Conservation (phyloP, 2,888 invertebrate genomes). For the Ashinkailepas kermadecensis region DNA sequence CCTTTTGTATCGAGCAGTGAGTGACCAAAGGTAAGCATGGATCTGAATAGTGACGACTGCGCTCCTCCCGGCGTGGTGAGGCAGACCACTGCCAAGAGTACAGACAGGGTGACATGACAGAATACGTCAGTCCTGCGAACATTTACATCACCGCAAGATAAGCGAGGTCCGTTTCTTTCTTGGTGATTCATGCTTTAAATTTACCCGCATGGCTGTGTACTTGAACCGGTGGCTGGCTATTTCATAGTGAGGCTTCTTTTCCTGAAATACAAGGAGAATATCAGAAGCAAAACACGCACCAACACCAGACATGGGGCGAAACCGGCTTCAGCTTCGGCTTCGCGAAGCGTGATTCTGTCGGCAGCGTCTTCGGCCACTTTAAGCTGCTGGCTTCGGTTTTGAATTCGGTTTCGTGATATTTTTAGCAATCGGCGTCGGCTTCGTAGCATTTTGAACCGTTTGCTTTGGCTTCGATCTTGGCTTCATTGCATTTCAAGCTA, state of each 20-base stretch:
- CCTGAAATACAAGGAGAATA: background rate
- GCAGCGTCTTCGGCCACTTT: too few species aligned
- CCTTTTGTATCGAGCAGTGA: background rate
- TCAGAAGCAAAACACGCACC: background rate
- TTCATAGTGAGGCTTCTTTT: background rate
- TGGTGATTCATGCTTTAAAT: background rate
- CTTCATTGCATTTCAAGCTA: too few species aligned
- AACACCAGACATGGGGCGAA: too few species aligned
- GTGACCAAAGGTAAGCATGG: background rate
- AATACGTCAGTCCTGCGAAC: background rate
- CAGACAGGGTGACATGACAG: background rate
- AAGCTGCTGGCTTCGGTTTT: too few species aligned
- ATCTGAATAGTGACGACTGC: background rate
- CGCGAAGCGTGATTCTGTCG: too few species aligned
- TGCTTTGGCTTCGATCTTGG: too few species aligned
- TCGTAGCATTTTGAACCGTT: too few species aligned
- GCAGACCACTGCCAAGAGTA: background rate
- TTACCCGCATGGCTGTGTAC: background rate
- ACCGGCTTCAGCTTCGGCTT: too few species aligned
- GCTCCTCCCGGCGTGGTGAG: background rate
- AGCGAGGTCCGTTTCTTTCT: background rate
- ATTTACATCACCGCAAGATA: background rate
- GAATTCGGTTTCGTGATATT: too few species aligned
- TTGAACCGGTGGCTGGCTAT: too few species aligned
- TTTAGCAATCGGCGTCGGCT: too few species aligned